Percentiles rank a stretch among this genome's conserved stretches.
phyloP scores from a whole-genome alignment of 1,140 invertebrate species.

The Aporrectodea caliginosa region DNA sequence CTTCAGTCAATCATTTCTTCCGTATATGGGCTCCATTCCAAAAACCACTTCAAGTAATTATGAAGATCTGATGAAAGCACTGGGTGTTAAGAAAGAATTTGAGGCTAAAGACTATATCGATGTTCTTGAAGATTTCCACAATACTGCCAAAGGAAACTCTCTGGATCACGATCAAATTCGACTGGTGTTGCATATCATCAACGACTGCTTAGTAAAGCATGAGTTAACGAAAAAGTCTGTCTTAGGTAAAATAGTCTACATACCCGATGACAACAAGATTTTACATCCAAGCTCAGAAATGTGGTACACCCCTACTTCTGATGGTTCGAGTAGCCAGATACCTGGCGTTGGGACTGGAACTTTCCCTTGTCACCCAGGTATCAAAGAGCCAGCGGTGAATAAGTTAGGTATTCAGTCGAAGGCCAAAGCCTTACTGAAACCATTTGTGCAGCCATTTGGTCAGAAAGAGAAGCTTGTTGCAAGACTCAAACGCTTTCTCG shows the following conservation, averaged over 20 bases:
- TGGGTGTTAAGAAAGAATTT: constrained; percentile 18
- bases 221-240: no score
- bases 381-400: constrained; percentile 16
- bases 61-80: not conserved
- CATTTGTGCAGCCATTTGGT: constrained; percentile 37
- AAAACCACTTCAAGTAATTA: not conserved
- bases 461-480: constrained; percentile 43
- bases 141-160: no score
- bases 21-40: not conserved
- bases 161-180: no score
- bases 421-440: not conserved
- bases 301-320: constrained; percentile 10
- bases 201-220: no score
- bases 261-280: not conserved
- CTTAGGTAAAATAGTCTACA: no score
- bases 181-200: no score
- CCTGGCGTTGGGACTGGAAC: not conserved
- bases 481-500: constrained; percentile 40
- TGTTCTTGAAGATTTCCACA: not conserved
- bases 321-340: no score
- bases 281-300: constrained; percentile 18
- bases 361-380: constrained; percentile 12
- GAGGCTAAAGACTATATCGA: not conserved
- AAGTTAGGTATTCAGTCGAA: constrained; percentile 30
- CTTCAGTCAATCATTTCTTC: not conserved